Evolutionary conservation across 2,888 invertebrate species (phyloP).

Genomic region (Hirtodrosophila histrioides): DNA sequence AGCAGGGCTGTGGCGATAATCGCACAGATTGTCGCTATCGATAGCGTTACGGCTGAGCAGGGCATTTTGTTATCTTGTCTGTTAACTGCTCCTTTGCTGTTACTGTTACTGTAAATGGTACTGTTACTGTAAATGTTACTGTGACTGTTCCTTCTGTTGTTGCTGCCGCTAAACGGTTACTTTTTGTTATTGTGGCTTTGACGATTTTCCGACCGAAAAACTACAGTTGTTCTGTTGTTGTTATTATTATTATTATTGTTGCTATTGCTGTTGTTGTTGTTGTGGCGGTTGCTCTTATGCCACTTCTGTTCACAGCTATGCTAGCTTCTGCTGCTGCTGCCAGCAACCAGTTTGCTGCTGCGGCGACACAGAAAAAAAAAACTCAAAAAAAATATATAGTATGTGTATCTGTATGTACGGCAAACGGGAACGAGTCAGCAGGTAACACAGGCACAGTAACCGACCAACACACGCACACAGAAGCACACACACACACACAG

Average conservation of each 20-base stretch:
- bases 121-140: constrained; percentile 36
- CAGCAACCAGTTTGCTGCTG: constrained; percentile 67
- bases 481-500: constrained; percentile 23
- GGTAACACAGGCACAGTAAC: constrained; percentile 64
- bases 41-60: constrained; percentile 97
- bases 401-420: constrained; percentile 45
- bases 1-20: constrained; percentile 96
- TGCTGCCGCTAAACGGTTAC: constrained; percentile 27
- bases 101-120: constrained; percentile 34
- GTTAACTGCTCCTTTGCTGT: constrained; percentile 25
- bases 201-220: constrained; percentile 35
- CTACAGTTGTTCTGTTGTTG: constrained; percentile 37
- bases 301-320: constrained; percentile 52
- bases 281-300: constrained; percentile 24
- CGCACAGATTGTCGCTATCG: constrained; percentile 97
- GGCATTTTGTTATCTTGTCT: constrained; percentile 87
- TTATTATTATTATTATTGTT: constrained; percentile 24
- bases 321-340: constrained; percentile 44
- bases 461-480: constrained; percentile 26
- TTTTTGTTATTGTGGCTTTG: constrained; percentile 24
- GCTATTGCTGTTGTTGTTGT: constrained; percentile 19
- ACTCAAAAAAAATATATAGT: constrained; percentile 54
- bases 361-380: constrained; percentile 67
- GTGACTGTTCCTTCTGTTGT: constrained; percentile 32
- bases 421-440: constrained; percentile 56